A percentile compares a stretch with the other conserved stretches of the same genome.
Conservation (phyloP, 2,797 vertebrate genomes). For the Aldrovandia affinis region DNA sequence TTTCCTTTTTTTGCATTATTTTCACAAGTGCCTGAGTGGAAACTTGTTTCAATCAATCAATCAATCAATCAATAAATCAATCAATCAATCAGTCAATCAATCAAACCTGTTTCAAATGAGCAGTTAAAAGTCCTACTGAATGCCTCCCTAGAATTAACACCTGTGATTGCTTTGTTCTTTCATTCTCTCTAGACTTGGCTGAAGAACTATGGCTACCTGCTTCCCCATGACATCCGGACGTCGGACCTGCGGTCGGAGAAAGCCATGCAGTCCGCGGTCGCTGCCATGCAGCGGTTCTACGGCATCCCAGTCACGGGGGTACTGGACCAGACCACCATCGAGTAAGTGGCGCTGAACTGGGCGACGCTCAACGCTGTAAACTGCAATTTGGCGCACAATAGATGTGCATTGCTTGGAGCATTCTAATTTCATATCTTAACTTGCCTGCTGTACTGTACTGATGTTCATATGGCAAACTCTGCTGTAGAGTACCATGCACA, state of each 20-base stretch:
- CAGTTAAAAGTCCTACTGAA: too few species aligned
- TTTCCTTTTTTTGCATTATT: neutral
- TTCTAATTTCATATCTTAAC: neutral
- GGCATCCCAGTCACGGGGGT: conserved; percentile 88
- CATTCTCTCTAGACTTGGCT: conserved; percentile 82
- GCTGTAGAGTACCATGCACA: neutral
- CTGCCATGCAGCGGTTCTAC: conserved; percentile 92
- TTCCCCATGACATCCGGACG: conserved; percentile 81
- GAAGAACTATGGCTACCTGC: conserved; percentile 90
- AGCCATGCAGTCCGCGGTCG: conserved; percentile 87
- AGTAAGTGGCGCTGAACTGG: conserved; percentile 74
- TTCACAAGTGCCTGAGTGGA: neutral
- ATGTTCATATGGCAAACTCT: neutral
- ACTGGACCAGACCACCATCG: conserved; percentile 86
- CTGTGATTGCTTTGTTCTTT: neutral
- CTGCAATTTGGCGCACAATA: neutral
- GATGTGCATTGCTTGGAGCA: neutral
- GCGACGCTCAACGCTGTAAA: neutral
- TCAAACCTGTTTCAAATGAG: too few species aligned
- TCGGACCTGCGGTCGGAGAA: conserved; percentile 86
- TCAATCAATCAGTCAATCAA: too few species aligned
- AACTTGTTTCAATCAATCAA: neutral
- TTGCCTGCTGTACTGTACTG: neutral
- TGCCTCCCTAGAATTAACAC: too few species aligned
- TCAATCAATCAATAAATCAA: too few species aligned